Percentiles rank a stretch among this genome's conserved stretches.
These are phyloP conservation scores for Doris montereyensis DNA, from an alignment of 2,888 invertebrate genomes.

Conservation along the genomic window DNA sequence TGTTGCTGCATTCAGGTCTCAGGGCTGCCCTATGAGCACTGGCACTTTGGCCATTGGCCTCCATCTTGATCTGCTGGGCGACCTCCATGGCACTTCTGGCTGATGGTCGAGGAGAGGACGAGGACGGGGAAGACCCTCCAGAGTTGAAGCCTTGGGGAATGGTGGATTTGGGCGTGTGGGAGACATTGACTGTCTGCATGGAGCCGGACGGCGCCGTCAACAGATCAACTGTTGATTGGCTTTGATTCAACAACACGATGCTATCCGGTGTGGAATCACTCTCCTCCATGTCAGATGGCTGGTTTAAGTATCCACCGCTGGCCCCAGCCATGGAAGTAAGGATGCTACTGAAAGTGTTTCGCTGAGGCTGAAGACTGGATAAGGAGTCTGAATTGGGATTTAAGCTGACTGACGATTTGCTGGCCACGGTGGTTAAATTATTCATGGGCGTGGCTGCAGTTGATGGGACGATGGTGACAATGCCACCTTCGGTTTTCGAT, in stretches of 20 bases:
- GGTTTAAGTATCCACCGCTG: neutral
- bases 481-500: slow-evolving; percentile 37
- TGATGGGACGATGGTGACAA: slow-evolving; percentile 14
- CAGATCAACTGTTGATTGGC: slow-evolving; percentile 24
- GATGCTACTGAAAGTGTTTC: neutral
- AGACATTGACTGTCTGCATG: slow-evolving; percentile 39
- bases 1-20: slow-evolving; percentile 40
- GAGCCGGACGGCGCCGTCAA: slow-evolving; percentile 28
- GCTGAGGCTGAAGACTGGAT: slow-evolving; percentile 17
- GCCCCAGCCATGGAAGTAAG: neutral
- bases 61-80: slow-evolving; percentile 41
- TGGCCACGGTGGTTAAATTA: neutral
- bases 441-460: neutral
- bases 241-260: neutral
- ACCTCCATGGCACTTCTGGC: slow-evolving; percentile 40
- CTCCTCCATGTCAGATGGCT: neutral
- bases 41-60: slow-evolving; percentile 40
- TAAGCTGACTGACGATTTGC: slow-evolving; percentile 23
- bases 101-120: slow-evolving; percentile 25
- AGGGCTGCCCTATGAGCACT: slow-evolving; percentile 37
- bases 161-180: slow-evolving; percentile 37
- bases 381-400: neutral
- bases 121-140: neutral
- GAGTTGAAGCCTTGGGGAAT: neutral
- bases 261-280: neutral